Conservation (phyloP, 2,797 vertebrate genomes). For the Chaetodon trifasciatus region DNA sequence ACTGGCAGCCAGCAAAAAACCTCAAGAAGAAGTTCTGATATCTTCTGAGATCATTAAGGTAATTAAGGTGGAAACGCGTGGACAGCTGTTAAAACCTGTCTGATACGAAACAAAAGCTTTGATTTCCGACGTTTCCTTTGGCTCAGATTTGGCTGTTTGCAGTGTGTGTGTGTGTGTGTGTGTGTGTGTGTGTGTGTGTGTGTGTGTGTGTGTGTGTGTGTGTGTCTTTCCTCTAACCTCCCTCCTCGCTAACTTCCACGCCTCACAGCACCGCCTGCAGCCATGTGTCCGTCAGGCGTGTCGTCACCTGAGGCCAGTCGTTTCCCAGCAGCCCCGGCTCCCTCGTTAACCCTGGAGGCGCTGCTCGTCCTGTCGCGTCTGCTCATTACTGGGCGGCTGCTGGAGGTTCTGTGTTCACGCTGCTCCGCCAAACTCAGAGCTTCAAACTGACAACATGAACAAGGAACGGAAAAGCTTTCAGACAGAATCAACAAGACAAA, state of each 20-base stretch:
- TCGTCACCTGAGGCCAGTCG: slow-evolving; percentile 30
- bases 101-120: too few relatives aligned
- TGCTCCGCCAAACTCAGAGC: neutral
- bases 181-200: neutral
- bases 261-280: slow-evolving; percentile 51
- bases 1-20: too few relatives aligned
- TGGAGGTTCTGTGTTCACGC: neutral
- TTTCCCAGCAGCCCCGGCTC: slow-evolving; percentile 25
- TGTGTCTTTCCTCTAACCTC: neutral
- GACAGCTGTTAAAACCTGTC: too few relatives aligned
- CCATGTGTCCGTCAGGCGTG: slow-evolving; percentile 32
- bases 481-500: too few relatives aligned
- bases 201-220: neutral
- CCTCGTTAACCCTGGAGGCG: slow-evolving; percentile 39
- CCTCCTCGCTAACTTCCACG: slow-evolving; percentile 18
- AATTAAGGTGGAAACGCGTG: too few relatives aligned
- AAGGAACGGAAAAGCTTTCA: too few relatives aligned
- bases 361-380: neutral
- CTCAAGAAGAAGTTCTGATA: too few relatives aligned
- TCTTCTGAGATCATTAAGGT: too few relatives aligned
- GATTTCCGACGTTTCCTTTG: too few relatives aligned
- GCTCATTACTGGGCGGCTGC: slow-evolving; percentile 1
- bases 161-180: neutral
- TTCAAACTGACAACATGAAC: neutral
- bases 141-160: too few relatives aligned